phyloP scores from a whole-genome alignment of 2,113 vertebrate genomes.

The Myotis brandtii region DNA sequence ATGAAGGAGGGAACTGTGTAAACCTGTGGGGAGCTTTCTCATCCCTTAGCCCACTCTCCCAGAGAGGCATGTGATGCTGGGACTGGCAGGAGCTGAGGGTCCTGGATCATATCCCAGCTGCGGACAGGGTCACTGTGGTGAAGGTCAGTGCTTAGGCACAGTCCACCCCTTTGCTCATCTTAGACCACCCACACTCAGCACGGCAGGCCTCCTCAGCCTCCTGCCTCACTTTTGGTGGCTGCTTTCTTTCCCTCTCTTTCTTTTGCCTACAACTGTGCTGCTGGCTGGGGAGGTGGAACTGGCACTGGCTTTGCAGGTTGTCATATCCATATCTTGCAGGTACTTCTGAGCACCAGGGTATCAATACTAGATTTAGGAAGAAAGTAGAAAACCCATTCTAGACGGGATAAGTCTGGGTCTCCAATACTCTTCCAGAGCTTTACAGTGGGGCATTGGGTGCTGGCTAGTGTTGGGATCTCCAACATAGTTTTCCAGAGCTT shows the following conservation, averaged over 20 bases:
- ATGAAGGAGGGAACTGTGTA: neutral
- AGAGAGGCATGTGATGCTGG: neutral
- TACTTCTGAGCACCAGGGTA: neutral
- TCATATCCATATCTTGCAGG: neutral
- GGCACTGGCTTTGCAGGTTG: neutral
- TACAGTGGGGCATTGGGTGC: neutral
- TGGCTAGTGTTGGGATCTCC: neutral
- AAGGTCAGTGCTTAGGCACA: neutral
- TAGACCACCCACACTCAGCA: neutral
- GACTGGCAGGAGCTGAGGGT: rapidly evolving
- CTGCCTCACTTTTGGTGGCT: neutral
- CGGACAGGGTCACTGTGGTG: neutral
- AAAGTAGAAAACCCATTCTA: neutral
- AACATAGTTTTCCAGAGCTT: neutral
- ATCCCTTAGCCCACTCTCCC: neutral
- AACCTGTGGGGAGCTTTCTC: neutral
- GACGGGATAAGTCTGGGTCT: neutral
- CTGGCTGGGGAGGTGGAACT: neutral
- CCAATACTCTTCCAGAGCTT: neutral
- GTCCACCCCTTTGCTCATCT: neutral
- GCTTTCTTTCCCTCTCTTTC: neutral
- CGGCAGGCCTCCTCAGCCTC: neutral
- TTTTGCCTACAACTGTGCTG: neutral
- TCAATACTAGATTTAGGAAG: neutral
- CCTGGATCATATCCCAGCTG: neutral